Evolutionary conservation across 2,797 vertebrate genomes (phyloP).

Genomic region (Aldrovandia affinis): DNA sequence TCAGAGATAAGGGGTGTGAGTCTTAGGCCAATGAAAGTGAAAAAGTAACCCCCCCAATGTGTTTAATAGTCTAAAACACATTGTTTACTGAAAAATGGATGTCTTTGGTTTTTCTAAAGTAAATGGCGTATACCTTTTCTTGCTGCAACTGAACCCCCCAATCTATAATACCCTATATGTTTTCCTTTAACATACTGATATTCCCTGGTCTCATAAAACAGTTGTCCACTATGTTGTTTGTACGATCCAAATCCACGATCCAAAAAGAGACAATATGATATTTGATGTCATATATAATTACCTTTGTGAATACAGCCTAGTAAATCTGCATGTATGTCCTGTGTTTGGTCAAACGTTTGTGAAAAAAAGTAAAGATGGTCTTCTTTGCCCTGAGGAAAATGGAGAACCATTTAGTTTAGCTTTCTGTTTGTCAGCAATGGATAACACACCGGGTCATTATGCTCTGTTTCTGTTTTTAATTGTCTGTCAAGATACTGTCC

Average conservation of each 20-base stretch:
- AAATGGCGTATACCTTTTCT: too few species aligned
- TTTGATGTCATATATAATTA: neutral
- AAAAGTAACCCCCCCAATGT: neutral
- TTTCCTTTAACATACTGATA: neutral
- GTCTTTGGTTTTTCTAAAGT: too few species aligned
- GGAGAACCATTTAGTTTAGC: neutral
- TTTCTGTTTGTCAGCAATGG: conserved; percentile 7
- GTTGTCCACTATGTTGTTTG: neutral
- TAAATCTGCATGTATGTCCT: neutral
- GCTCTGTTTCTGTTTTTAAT: neutral
- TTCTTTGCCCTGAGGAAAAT: neutral
- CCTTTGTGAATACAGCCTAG: neutral
- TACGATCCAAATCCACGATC: neutral
- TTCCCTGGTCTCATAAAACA: neutral
- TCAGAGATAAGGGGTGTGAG: neutral
- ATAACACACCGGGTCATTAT: neutral
- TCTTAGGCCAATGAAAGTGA: neutral
- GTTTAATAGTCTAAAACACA: too few species aligned
- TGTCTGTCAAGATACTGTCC: neutral
- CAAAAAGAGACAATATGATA: neutral
- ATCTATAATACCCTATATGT: too few species aligned
- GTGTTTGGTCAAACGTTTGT: neutral
- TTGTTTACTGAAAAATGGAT: too few species aligned
- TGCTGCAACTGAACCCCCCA: too few species aligned
- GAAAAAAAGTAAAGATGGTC: neutral